These are phyloP conservation scores for Microtus oregoni DNA, from an alignment of 2,113 vertebrate genomes.

Conservation along the genomic window DNA sequence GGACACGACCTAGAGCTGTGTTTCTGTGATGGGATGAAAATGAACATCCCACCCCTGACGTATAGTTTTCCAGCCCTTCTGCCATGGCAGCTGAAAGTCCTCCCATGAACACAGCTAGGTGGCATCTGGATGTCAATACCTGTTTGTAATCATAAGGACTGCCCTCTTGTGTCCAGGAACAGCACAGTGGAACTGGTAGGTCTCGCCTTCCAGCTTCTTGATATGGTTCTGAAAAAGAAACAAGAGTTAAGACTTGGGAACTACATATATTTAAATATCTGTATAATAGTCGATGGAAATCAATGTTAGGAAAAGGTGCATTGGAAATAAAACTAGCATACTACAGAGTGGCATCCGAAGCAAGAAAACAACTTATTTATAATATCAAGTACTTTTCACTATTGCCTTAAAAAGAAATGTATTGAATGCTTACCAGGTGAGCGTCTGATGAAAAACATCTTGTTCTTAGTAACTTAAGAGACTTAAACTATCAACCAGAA, in stretches of 20 bases:
- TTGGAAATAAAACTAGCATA: slow-evolving; percentile 38
- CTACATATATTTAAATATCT: background rate
- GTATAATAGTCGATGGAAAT: background rate
- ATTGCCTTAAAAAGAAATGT: slow-evolving; percentile 26
- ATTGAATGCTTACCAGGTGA: slow-evolving; percentile 64
- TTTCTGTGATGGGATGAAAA: slow-evolving; percentile 11
- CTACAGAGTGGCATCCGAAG: background rate
- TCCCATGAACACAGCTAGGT: background rate
- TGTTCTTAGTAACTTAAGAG: slow-evolving; percentile 26
- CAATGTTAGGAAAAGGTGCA: slow-evolving; percentile 23
- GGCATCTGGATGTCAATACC: slow-evolving; percentile 85
- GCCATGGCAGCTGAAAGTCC: background rate
- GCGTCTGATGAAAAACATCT: slow-evolving; percentile 50
- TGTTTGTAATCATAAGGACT: slow-evolving; percentile 93
- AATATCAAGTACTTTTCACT: slow-evolving; percentile 15
- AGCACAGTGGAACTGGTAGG: slow-evolving; percentile 89
- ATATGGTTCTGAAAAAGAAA: slow-evolving; percentile 90
- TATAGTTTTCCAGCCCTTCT: background rate
- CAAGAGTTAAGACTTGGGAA: slow-evolving; percentile 42
- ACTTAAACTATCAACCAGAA: slow-evolving; percentile 53
- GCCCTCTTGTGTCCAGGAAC: slow-evolving; percentile 89
- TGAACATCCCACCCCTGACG: background rate
- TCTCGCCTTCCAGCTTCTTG: slow-evolving; percentile 91
- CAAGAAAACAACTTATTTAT: slow-evolving; percentile 26
- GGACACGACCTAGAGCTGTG: background rate